Evolutionary conservation across 2,113 vertebrate genomes (phyloP).

Genomic region (Ophiodon elongatus): DNA sequence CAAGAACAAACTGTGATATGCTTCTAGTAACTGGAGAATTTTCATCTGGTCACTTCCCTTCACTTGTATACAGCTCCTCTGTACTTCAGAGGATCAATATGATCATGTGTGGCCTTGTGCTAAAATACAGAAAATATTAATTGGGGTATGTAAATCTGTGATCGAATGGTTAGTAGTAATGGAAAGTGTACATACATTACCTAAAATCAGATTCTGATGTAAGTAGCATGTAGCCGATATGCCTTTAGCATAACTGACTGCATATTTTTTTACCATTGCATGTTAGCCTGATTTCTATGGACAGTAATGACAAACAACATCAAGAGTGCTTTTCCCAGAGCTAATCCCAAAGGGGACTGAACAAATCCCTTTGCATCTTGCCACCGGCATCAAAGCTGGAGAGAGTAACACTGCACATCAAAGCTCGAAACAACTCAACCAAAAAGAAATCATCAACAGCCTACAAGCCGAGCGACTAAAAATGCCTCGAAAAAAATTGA

Average conservation of each 20-base stretch:
- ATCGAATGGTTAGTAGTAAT: not conserved
- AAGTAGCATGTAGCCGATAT: not conserved
- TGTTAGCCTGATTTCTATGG: constrained; percentile 49
- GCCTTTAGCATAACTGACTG: not conserved
- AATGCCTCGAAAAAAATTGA: constrained; percentile 37
- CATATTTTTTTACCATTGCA: constrained; percentile 41
- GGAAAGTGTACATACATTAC: not conserved
- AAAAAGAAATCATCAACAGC: not conserved
- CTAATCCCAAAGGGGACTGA: constrained; percentile 60
- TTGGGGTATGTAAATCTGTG: not conserved
- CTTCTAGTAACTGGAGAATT: not conserved
- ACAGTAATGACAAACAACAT: constrained; percentile 61
- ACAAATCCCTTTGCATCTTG: constrained; percentile 61
- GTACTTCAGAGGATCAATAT: not conserved
- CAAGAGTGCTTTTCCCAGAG: constrained; percentile 53
- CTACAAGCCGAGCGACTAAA: constrained; percentile 3
- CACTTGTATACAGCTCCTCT: not conserved
- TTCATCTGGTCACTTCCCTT: not conserved
- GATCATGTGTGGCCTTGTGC: not conserved
- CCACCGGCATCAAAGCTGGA: constrained; percentile 59
- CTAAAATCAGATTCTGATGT: constrained; percentile 7
- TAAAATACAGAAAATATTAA: not conserved
- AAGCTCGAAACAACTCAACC: constrained; percentile 31
- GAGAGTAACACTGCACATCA: constrained; percentile 51
- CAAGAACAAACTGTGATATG: constrained; percentile 4